phyloP scores from a whole-genome alignment of 2,113 vertebrate genomes.

The Amia ocellicauda region DNA sequence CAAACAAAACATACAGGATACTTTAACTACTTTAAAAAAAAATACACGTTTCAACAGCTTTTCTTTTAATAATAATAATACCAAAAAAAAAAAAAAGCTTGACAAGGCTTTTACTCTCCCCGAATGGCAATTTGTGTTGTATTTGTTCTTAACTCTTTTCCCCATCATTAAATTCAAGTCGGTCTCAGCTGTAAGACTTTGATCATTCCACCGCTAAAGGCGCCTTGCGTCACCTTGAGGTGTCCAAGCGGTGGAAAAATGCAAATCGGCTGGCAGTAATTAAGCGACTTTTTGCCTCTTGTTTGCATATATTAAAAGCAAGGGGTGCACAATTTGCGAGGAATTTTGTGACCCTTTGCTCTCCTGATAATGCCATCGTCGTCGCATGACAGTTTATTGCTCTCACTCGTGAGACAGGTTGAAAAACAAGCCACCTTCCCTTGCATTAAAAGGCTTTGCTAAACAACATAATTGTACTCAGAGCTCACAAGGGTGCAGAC shows the following conservation, averaged over 20 bases:
- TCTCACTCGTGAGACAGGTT: background rate
- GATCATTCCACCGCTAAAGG: no score
- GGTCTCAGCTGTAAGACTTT: no score
- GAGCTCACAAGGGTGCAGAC: background rate
- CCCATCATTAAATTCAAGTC: no score
- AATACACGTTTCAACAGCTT: no score
- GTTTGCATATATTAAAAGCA: background rate
- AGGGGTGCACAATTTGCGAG: background rate
- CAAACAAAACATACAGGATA: no score
- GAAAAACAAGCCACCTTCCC: background rate
- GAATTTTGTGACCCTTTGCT: background rate
- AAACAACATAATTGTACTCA: background rate
- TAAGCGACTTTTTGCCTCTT: conserved; percentile 12
- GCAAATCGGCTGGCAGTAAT: conserved; percentile 27
- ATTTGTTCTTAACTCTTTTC: no score
- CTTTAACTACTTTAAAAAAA: no score
- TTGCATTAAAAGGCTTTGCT: background rate
- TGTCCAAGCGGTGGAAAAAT: background rate
- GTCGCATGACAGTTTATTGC: background rate
- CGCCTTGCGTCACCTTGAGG: conserved; percentile 14
- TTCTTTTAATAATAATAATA: no score
- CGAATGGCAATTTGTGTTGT: no score
- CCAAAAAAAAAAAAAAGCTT: no score
- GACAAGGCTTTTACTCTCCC: no score
- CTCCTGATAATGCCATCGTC: background rate